Conservation (phyloP, 2,797 vertebrate species). For the Cryptoprocta ferox region DNA sequence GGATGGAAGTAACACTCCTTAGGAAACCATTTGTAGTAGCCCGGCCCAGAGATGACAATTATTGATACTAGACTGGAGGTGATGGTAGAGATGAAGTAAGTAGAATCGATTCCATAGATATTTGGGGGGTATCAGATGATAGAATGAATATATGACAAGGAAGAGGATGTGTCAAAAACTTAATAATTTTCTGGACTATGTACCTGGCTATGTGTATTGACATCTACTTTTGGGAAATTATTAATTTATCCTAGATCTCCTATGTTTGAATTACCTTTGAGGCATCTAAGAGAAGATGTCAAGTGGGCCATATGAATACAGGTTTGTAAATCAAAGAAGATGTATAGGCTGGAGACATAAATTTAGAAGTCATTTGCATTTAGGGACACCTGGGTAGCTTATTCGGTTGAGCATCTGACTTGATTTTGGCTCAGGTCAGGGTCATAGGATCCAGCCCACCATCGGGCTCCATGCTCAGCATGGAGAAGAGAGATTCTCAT, state of each 20-base stretch:
- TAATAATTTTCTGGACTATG: not conserved
- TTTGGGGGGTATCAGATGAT: not conserved
- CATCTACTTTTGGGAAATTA: not conserved
- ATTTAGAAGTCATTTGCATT: not conserved
- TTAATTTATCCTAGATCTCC: not conserved
- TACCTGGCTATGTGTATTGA: not conserved
- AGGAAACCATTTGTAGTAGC: not conserved
- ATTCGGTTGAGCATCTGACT: too few relatives aligned
- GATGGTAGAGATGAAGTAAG: not conserved
- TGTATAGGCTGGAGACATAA: not conserved
- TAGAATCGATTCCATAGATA: not conserved
- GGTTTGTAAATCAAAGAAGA: not conserved
- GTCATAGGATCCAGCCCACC: too few relatives aligned
- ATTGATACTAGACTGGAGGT: not conserved
- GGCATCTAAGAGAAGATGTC: not conserved
- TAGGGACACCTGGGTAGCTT: not conserved
- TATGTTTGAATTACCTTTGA: not conserved
- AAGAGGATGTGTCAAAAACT: not conserved
- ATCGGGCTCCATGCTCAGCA: too few relatives aligned
- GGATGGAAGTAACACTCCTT: not conserved
- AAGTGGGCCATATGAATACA: not conserved
- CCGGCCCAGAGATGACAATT: not conserved
- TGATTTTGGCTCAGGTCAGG: too few relatives aligned
- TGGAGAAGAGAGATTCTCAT: too few relatives aligned
- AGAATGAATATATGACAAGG: not conserved